Evolutionary conservation across 2,113 vertebrate genomes (phyloP), one percentile per base, ranked within the genome.

Genomic region (Callipepla californica): DNA sequence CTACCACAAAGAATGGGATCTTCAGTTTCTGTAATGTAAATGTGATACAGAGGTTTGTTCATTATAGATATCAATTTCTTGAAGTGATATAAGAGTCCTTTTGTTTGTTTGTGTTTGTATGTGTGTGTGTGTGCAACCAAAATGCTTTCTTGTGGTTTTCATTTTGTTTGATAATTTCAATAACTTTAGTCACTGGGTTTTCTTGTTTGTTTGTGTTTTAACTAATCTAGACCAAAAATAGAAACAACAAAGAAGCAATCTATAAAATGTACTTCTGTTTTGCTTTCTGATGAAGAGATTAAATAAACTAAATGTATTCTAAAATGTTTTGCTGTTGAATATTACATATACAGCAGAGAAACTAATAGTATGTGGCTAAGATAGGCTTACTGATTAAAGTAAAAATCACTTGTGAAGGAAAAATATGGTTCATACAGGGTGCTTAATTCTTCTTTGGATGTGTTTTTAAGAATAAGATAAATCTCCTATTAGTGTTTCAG

Each of bases 161-260:
- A 36, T 36, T 47, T 47, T 21, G 44, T 45, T 81, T 84, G 93
- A 96, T 92, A 95, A 96, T 96, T 85, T 65, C 45, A 88, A 80
- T 82, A 17, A 84, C 22, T 95, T 95, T 53, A 30, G 28, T 53
- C 51, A 53, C 30, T 53, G 15, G 6, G 8, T 53, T 53, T 53
- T 9, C 26, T 53, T 17, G 26, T 53, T 6, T 51, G 13, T 53
- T 53, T 30, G 51, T 3, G 13, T 53, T 53, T 53, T 94, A 96
- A 96, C 96, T 95, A 96, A 68, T 78, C 82, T 93, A 79, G 34
- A 61, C 96, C 91, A 80, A 90, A 95, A 94, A 83, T 80, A 85
- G 63, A 95, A 87, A 59, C 8, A 30, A 55, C 50, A 53, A 28
- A 91, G 80, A 91, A 42, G 3, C 16, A 87, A n/a, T 58, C 26